Conservation (phyloP, 2,113 vertebrate genomes). For the Catharus bicknelli region DNA sequence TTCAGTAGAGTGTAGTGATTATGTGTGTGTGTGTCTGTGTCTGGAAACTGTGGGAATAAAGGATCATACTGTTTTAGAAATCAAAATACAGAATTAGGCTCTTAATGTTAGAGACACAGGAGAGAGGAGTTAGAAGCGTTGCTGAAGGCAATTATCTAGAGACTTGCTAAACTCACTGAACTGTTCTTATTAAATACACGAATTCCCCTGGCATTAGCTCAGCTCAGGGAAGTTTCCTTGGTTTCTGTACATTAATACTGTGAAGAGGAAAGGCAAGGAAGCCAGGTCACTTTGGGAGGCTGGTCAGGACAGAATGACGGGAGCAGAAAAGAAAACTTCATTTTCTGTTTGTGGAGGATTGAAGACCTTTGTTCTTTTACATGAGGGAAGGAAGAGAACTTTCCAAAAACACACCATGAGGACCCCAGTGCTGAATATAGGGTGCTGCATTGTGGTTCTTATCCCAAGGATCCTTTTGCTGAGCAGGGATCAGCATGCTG, state of each 20-base stretch:
- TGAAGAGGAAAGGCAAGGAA: not conserved
- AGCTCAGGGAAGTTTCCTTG: not conserved
- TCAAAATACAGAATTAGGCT: constrained; percentile 30
- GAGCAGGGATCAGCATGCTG: not conserved
- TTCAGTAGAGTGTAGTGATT: not conserved
- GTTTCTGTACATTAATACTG: not conserved
- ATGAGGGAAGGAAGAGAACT: not conserved
- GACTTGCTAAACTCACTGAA: not conserved
- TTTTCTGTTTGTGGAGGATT: not conserved
- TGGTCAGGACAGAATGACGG: not conserved
- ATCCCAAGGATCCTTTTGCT: not conserved
- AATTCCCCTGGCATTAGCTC: not conserved
- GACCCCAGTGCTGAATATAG: fast-evolving
- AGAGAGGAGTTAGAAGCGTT: not conserved
- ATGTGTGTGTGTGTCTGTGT: not conserved
- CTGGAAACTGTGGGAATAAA: not conserved
- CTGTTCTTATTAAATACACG: constrained; percentile 12
- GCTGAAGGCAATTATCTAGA: constrained; percentile 22
- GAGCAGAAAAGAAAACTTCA: not conserved
- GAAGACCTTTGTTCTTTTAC: not conserved
- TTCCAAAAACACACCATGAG: fast-evolving
- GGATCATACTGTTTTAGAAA: not conserved
- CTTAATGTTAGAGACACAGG: not conserved
- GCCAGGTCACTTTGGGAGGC: not conserved
- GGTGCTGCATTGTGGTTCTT: not conserved